Percentiles rank a stretch among this genome's conserved stretches.
Evolutionary conservation across 2,113 vertebrate genomes (phyloP).

Genomic region (Nibea albiflora): DNA sequence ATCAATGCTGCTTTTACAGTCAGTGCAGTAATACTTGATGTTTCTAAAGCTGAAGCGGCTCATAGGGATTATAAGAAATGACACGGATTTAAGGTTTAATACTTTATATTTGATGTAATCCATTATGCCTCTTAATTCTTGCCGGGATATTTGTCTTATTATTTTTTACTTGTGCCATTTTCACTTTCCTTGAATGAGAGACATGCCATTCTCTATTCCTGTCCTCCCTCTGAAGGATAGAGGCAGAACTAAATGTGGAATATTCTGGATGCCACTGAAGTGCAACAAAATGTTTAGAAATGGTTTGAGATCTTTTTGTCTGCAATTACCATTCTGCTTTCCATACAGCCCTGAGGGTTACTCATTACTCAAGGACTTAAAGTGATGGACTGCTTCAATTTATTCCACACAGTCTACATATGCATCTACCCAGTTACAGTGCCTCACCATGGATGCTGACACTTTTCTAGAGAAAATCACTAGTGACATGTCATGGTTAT

Average conservation of each 20-base stretch:
- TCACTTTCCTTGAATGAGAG: conserved; percentile 25
- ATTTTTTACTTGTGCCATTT: conserved; percentile 25
- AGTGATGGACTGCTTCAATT: conserved; percentile 63
- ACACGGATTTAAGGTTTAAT: conserved; percentile 62
- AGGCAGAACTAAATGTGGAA: conserved; percentile 45
- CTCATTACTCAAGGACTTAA: conserved; percentile 66
- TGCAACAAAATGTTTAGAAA: conserved; percentile 53
- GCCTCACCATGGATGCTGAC: background rate
- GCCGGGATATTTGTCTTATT: conserved; percentile 27
- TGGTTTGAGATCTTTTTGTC: conserved; percentile 48
- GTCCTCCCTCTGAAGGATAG: conserved; percentile 19
- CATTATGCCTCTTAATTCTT: conserved; percentile 56
- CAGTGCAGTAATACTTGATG: conserved; percentile 25
- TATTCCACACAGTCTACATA: conserved; percentile 40
- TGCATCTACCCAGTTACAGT: conserved; percentile 12
- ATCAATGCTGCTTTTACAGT: conserved; percentile 30
- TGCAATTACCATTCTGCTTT: conserved; percentile 66
- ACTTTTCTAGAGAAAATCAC: conserved; percentile 20
- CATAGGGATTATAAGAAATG: conserved; percentile 55
- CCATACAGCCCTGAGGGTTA: conserved; percentile 45
- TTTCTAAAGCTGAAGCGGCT: conserved; percentile 40
- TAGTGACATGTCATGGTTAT: conserved; percentile 29
- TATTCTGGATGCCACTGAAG: conserved; percentile 58
- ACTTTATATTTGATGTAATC: conserved; percentile 60
- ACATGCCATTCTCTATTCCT: conserved; percentile 35